These are phyloP conservation scores for Cheiracanthium punctorium DNA, from an alignment of 2,888 invertebrate genomes.

Conservation along the genomic window DNA sequence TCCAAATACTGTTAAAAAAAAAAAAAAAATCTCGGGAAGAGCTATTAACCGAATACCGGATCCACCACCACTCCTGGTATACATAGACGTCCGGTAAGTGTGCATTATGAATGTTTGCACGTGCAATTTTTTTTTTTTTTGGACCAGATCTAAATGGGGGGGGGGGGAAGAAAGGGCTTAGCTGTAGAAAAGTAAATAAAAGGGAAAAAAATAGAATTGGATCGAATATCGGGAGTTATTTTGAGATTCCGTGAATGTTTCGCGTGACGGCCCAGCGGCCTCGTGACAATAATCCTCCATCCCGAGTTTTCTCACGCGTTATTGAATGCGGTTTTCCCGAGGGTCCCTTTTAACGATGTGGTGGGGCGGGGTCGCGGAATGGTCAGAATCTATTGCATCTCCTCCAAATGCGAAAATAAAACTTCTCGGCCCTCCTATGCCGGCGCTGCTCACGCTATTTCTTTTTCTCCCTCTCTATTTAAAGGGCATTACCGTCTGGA, in stretches of 20 bases:
- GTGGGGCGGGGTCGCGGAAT: conserved; percentile 50
- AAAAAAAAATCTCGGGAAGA: no score
- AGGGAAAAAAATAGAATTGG: neutral
- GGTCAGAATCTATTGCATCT: conserved; percentile 65
- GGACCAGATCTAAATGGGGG: no score
- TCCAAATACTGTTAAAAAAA: no score
- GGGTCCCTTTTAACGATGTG: conserved; percentile 56
- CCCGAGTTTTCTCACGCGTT: conserved; percentile 66
- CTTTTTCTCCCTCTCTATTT: neutral
- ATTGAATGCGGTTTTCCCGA: conserved; percentile 60
- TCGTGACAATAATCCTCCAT: conserved; percentile 65
- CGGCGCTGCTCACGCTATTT: neutral
- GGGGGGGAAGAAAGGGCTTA: neutral
- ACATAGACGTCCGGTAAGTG: no score
- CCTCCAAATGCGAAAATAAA: conserved; percentile 54
- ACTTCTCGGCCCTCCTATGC: conserved; percentile 27
- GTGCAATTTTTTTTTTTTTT: no score
- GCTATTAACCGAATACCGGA: no score
- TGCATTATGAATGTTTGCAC: no score
- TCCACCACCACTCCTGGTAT: no score
- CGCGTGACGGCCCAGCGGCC: conserved; percentile 49
- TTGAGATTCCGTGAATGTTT: conserved; percentile 39
- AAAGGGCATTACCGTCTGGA: neutral
- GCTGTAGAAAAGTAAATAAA: conserved; percentile 4
- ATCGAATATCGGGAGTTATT: conserved; percentile 3